phyloP scores from a whole-genome alignment of 2,797 vertebrate genomes.

The Gymnopithys bicolor region DNA sequence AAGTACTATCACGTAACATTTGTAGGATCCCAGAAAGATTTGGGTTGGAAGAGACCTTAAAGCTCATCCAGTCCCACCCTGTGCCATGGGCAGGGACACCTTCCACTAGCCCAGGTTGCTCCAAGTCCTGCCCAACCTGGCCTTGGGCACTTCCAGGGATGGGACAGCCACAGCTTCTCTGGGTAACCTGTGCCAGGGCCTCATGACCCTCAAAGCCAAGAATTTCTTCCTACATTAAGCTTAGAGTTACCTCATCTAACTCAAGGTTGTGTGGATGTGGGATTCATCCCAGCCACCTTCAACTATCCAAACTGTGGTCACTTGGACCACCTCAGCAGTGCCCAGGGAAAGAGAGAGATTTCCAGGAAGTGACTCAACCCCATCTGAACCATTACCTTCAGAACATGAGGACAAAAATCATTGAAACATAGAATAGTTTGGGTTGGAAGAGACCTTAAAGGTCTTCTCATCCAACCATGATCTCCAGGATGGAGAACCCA shows the following conservation, averaged over 20 bases:
- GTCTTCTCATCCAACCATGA: not conserved
- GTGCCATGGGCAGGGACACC: not conserved
- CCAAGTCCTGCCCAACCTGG: not conserved
- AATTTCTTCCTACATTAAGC: too few relatives aligned
- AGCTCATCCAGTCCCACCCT: not conserved
- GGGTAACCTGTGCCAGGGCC: not conserved
- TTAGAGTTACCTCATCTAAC: too few relatives aligned
- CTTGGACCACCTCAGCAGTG: too few relatives aligned
- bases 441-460: not conserved
- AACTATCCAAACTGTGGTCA: too few relatives aligned
- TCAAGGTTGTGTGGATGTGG: too few relatives aligned
- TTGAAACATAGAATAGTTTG: not conserved
- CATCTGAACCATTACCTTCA: not conserved
- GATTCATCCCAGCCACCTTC: too few relatives aligned
- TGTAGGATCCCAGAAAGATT: not conserved
- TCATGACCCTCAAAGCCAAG: too few relatives aligned
- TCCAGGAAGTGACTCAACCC: not conserved
- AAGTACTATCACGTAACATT: not conserved
- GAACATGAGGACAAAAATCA: not conserved
- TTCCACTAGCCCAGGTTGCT: accelerated
- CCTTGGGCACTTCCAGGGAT: not conserved
- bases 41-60: not conserved
- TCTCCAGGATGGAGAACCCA: not conserved
- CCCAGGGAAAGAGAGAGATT: too few relatives aligned
- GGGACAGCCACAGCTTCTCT: not conserved